Evolutionary conservation across 1,140 invertebrate species (phyloP), one percentile per base, ranked within the genome.

Genomic region (Microplitis mediator): DNA sequence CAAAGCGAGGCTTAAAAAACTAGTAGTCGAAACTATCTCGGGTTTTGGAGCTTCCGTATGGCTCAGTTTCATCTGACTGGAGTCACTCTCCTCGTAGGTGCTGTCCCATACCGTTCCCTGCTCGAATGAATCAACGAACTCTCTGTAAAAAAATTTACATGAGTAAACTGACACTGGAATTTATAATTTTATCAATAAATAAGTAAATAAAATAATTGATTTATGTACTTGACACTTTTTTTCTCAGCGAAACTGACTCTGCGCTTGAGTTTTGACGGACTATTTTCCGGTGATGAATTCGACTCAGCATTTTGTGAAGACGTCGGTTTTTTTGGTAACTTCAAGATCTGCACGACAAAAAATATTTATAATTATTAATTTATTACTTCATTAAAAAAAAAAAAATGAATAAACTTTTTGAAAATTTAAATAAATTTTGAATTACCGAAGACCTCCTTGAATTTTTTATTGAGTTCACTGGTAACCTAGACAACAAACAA

Each of bases 231-330:
- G 13, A 83, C 78, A 72, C 80, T 80, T 52, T 82, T 83, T 39
- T 80, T 83, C 51, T 82, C 81, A 4, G 81, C 81, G 74, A 83
- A 83, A 51, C 81, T 83, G 32, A 83, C 81, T 4, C 81, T 75
- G 67, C 81, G 74, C 61, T 80, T 82, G 9, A 63, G 3, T 51
- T 79, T 83, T 39, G 73, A 32, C 45, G 77, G 76, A 65, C 65
- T 80, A 32, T 9, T 73, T 65, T 82, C 79, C 11, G 64, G 61
- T 0, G 70, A 74, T 3, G 78, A 78, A 70, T 69, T 71, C n/a
- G 73, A 64, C 64, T 81, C 73, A 9, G 75, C 72, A 69, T 71
- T 72, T 63, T 79, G 79, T 6, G 52, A n/a, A 75, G 72, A 23
- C 23, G 23, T 51, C 77, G 78, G 4, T 75, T 62, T 39, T 73